Percentiles rank a stretch among this genome's conserved stretches.
Conservation (phyloP, 1,140 invertebrate species). For the Ditylenchus dipsaci region DNA sequence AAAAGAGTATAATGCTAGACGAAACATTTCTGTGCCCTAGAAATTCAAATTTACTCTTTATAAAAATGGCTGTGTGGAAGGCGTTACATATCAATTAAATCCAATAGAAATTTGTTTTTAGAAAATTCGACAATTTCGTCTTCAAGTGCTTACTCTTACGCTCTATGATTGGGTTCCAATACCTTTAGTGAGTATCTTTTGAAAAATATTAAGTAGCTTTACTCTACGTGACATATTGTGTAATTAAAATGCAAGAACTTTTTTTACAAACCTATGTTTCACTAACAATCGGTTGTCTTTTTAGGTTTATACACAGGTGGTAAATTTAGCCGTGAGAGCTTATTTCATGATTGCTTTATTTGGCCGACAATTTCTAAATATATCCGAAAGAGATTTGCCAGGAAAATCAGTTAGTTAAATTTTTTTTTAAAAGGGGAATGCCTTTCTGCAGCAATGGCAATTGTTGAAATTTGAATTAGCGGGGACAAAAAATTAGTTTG, state of each 20-base stretch:
- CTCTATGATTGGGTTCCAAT: slow-evolving; percentile 54
- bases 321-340: slow-evolving; percentile 44
- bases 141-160: slow-evolving; percentile 49
- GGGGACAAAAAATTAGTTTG: too few relatives aligned
- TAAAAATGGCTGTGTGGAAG: too few relatives aligned
- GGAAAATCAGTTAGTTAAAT: not conserved
- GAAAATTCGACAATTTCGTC: slow-evolving; percentile 52
- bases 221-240: too few relatives aligned
- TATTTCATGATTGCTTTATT: slow-evolving; percentile 52
- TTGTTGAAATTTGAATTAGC: too few relatives aligned
- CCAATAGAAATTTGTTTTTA: too few relatives aligned
- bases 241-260: too few relatives aligned
- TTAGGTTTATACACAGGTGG: slow-evolving; percentile 48
- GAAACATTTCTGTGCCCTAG: too few relatives aligned
- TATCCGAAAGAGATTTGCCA: not conserved
- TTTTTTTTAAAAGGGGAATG: not conserved
- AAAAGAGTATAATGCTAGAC: not conserved
- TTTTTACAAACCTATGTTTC: too few relatives aligned
- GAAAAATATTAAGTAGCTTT: too few relatives aligned
- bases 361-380: slow-evolving; percentile 48
- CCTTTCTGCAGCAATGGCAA: too few relatives aligned
- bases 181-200: slow-evolving; percentile 36
- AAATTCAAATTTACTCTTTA: too few relatives aligned
- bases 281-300: not conserved
- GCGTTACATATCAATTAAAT: too few relatives aligned